Base-by-base conservation (phyloP, 1,140 invertebrate species). In the Cydia amplana region DNA sequence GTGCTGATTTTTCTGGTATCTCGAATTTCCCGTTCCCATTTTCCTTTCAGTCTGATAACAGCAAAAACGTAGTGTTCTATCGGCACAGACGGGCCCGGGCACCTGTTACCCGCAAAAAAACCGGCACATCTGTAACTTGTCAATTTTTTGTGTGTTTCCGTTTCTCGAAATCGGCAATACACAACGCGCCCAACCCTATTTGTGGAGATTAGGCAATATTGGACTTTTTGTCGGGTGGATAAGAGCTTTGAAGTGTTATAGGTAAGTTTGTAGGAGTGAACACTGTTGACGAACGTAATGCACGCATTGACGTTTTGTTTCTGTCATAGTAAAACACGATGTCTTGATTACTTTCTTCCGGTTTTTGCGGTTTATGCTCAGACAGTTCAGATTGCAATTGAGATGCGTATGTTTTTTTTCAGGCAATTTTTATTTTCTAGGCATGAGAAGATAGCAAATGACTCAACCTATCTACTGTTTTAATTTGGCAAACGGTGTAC, bases 61-160 rank as follows among this genome's bases (percentile, higher is more conserved):
- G 23, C 65, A 70, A 70, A 70, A 70, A 32, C 65, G 16, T n/a
- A 18, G 65, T 36, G 28, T 60, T 70, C 10, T 36, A 67, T 67
- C 64, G 64, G 28, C 18, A 4, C 28, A 65, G 63, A 67, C 51
- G n/a, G 1, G 32, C 12, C 9, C 10, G 7, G 9, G 18, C 65
- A 70, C 36, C 65, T 70, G 65, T 36, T 70, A 18, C 32, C 65
- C 65, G 65, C 65, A 70, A 70, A 70, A 25, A 36, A 70, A 40
- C 65, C 9, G 65, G 65, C 65, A 70, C 65, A 70, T 70, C 65
- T 70, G 65, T 70, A 43, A 32, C 65, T 70, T 40, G 28, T 70
- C 65, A 36, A 20, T 70, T 70, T 67, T 70, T 70, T 70, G 32
- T 12, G 1, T n/a, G 32, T 40, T 40, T 70, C 65, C 65, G 64